These are phyloP conservation scores for Phytoseiulus persimilis DNA, from an alignment of 2,888 invertebrate species.

Conservation along the genomic window DNA sequence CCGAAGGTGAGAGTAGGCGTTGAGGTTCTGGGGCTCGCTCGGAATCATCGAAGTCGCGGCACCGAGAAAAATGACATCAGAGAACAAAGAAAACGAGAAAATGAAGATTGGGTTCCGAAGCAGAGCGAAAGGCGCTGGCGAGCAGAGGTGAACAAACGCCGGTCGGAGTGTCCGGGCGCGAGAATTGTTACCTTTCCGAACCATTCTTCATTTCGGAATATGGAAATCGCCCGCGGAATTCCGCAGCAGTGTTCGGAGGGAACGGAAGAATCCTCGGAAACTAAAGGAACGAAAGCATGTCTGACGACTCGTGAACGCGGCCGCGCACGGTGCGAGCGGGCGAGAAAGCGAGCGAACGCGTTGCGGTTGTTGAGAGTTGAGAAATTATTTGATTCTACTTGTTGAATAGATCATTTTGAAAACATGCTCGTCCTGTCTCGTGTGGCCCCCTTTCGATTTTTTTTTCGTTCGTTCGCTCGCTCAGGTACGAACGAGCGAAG, in stretches of 20 bases:
- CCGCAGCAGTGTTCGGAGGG: not conserved
- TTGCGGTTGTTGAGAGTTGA: not conserved
- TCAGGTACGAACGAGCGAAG: not conserved
- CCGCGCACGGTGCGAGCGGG: not conserved
- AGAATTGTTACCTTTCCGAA: not conserved
- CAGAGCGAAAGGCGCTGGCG: no score
- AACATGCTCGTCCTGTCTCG: slow-evolving; percentile 5
- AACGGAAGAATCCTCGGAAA: not conserved
- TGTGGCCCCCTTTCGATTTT: not conserved
- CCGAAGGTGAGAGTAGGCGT: no score
- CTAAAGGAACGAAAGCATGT: not conserved
- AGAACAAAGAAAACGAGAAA: no score
- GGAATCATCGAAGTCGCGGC: no score
- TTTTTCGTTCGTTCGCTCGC: not conserved
- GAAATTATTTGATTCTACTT: not conserved
- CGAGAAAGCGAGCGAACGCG: not conserved
- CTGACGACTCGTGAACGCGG: not conserved
- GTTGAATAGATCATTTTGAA: slow-evolving; percentile 5
- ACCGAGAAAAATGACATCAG: no score
- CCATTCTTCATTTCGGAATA: not conserved
- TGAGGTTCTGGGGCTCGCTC: no score
- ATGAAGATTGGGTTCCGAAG: no score
- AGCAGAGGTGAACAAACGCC: no score
- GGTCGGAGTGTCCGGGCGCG: not conserved
- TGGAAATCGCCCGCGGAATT: not conserved